Conservation (phyloP, 1,140 invertebrate genomes). For the Drosophila saltans region DNA sequence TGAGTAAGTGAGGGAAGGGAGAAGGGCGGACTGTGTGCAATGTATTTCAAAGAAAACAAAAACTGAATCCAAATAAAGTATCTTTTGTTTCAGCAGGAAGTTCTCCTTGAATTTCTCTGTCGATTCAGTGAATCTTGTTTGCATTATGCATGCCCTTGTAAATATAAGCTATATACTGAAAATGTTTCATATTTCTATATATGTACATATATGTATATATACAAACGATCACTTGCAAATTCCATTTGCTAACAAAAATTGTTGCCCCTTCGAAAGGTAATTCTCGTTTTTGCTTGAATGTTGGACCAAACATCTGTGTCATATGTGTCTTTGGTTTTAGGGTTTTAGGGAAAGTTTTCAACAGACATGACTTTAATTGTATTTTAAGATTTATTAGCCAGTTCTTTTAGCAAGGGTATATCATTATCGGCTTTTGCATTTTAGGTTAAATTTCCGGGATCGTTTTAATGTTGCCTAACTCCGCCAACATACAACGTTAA, state of each 20-base stretch:
- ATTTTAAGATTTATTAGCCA: neutral
- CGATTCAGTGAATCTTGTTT: neutral
- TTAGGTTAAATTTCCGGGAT: too few relatives aligned
- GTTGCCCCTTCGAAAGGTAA: too few relatives aligned
- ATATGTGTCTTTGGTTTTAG: neutral
- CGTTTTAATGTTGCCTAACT: too few relatives aligned
- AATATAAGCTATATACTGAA: too few relatives aligned
- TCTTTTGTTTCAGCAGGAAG: constrained; percentile 14
- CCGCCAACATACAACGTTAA: neutral
- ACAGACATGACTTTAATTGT: neutral
- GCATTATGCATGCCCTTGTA: neutral
- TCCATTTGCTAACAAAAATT: too few relatives aligned
- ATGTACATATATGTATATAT: too few relatives aligned
- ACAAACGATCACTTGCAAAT: too few relatives aligned
- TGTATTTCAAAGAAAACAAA: too few relatives aligned
- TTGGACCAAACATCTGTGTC: neutral
- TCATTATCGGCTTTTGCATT: neutral
- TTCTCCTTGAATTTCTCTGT: constrained; percentile 8
- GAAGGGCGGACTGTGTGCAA: too few relatives aligned
- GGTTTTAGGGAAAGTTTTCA: neutral
- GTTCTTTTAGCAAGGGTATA: neutral
- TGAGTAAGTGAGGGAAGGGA: neutral
- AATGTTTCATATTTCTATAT: too few relatives aligned
- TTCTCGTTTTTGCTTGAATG: neutral
- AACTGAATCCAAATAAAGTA: neutral